Conservation (phyloP, 2,797 vertebrate genomes). For the Neosilurus hyrtlii region DNA sequence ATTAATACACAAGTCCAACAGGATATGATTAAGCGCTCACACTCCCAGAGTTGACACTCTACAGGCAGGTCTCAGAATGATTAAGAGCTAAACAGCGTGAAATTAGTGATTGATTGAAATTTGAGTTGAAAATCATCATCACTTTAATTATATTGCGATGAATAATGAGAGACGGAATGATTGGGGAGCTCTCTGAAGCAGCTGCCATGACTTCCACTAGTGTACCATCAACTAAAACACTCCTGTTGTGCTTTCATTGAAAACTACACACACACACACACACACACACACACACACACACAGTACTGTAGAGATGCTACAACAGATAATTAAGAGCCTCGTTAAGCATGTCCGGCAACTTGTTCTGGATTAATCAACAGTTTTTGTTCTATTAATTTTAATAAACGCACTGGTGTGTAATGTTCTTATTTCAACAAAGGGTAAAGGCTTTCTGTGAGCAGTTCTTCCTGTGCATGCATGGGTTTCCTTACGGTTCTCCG, state of each 20-base stretch:
- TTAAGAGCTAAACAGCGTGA: constrained; percentile 46
- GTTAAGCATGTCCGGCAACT: background rate
- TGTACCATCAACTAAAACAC: constrained; percentile 42
- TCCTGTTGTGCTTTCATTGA: constrained; percentile 26
- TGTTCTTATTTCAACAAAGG: too few species aligned
- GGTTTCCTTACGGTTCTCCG: too few species aligned
- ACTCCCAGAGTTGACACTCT: constrained; percentile 34
- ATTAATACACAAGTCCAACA: background rate
- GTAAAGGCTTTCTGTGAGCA: too few species aligned
- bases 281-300: background rate
- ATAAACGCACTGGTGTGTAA: background rate
- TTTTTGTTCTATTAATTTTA: background rate
- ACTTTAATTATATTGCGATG: constrained; percentile 48
- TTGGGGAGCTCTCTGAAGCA: constrained; percentile 44
- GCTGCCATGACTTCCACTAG: constrained; percentile 36
- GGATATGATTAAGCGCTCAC: constrained; percentile 37
- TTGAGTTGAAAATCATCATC: constrained; percentile 44
- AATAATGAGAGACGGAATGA: constrained; percentile 50
- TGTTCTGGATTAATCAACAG: background rate
- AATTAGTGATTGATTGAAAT: constrained; percentile 51
- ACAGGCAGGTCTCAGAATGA: constrained; percentile 42
- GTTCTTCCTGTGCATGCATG: too few species aligned
- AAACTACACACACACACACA: background rate
- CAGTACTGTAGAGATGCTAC: constrained; percentile 2
- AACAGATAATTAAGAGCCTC: constrained; percentile 23